A percentile compares a stretch with the other conserved stretches of the same genome.
These are phyloP conservation scores for Oeneis ivallda DNA, from an alignment of 2,888 invertebrate genomes.

Conservation along the genomic window DNA sequence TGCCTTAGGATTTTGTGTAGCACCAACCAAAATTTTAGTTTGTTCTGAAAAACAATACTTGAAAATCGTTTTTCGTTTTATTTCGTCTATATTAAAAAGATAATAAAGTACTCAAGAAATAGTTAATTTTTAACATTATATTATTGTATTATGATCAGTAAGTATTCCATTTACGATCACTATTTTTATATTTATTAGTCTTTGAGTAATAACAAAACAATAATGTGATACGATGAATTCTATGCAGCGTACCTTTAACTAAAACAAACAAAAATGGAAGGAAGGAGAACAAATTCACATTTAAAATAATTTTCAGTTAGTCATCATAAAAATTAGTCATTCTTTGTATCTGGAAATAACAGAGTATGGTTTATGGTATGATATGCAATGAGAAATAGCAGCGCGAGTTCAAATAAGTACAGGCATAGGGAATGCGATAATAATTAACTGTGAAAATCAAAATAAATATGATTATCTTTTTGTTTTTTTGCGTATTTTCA, in stretches of 20 bases:
- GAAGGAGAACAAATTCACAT: slow-evolving; percentile 23
- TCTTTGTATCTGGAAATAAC: slow-evolving; percentile 53
- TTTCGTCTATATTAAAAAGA: too few species aligned
- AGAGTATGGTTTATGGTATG: slow-evolving; percentile 24
- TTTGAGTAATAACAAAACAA: not conserved
- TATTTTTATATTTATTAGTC: not conserved
- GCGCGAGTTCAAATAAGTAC: not conserved
- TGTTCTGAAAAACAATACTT: too few species aligned
- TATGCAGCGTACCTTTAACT: slow-evolving; percentile 27
- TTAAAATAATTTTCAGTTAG: slow-evolving; percentile 37
- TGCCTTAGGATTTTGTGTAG: too few species aligned
- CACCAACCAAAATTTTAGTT: too few species aligned
- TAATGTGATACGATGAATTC: not conserved
- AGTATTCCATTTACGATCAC: too few species aligned
- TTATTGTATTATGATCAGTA: too few species aligned
- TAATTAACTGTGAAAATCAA: not conserved
- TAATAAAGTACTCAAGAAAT: too few species aligned
- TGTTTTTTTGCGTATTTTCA: too few species aligned
- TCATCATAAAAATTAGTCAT: slow-evolving; percentile 47
- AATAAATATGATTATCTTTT: too few species aligned
- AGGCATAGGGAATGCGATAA: too few species aligned
- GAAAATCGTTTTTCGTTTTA: too few species aligned
- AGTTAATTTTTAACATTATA: too few species aligned
- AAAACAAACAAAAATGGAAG: slow-evolving; percentile 27
- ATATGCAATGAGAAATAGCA: not conserved